Base-by-base conservation (phyloP, 2,888 invertebrate species). In the Amiota mariae region DNA sequence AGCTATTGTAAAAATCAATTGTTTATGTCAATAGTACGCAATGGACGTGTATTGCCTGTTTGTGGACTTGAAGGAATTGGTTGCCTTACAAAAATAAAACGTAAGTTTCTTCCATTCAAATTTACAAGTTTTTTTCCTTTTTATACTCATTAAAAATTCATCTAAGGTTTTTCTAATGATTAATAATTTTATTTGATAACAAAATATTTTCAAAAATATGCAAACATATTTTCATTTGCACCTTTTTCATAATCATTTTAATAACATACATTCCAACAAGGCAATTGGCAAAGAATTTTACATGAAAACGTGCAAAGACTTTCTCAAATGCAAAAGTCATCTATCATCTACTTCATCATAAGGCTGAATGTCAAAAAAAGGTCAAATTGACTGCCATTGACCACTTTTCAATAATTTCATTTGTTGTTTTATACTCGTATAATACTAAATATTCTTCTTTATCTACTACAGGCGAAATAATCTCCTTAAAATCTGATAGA, bases 41-140 rank as follows among this genome's bases (percentile, higher is more conserved):
- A 80, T 73, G 90, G 89, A 47, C 85, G 87, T 20, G 81, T 82
- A 24, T 76, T 89, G 76, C 89, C 88, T 18, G 88, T 92, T 73
- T 94, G 95, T 80, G 91, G 93, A 79, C 91, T 93, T 1, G 82
- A 89, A 72, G 94, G 94, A 11, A 88, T 94, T 76, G 91, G 91
- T 74, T 94, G 94, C 82, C 89, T 95, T 75, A 90, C 91, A 1
- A 87, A 91, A 76, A 90, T 92, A 81, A 91, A 92, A 91, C 92
- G 92, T 92, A 86, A 86, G 88, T 86, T 78, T 77, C 75, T 80
- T 78, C 72, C 67, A 1, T 68, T 8, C 8, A 20, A 20, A 20
- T 13, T 61, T 18, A n/a, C n/a, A n/a, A n/a, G n/a, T n/a, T n/a
- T n/a, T n/a, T n/a, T n/a, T n/a, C n/a, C n/a, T n/a, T n/a, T n/a